These are phyloP conservation scores for Heteromurus nitidus DNA, from an alignment of 2,888 invertebrate genomes.

Conservation along the genomic window DNA sequence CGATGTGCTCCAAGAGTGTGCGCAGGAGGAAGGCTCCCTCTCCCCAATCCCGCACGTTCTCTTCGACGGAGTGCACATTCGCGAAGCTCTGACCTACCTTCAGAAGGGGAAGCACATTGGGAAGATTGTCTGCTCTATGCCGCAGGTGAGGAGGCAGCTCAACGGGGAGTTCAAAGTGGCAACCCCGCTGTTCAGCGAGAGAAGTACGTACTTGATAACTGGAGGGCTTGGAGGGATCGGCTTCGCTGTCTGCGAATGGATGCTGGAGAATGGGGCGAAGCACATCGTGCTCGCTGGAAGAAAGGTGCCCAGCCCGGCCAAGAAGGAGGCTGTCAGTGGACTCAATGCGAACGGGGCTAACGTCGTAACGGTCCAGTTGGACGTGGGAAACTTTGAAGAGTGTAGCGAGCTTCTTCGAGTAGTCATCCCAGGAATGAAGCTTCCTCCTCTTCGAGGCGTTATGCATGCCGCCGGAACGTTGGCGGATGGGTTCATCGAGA, in stretches of 20 bases:
- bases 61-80: not conserved
- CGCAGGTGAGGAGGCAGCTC: conserved; percentile 1
- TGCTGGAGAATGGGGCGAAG: conserved; percentile 12
- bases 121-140: conserved; percentile 23
- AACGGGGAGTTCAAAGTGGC: no score
- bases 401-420: no score
- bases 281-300: not conserved
- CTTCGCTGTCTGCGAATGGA: conserved; percentile 30
- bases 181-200: conserved; percentile 1
- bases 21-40: not conserved
- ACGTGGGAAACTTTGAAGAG: not conserved
- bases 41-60: conserved; percentile 3
- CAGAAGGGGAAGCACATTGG: conserved; percentile 37
- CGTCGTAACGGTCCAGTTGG: not conserved
- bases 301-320: conserved; percentile 8
- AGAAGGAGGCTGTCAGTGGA: not conserved
- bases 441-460: conserved; percentile 29
- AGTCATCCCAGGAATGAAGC: conserved; percentile 23
- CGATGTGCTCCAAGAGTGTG: not conserved
- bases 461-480: conserved; percentile 47
- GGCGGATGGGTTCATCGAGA: conserved; percentile 24
- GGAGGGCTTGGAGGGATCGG: conserved; percentile 39
- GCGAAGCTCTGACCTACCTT: conserved; percentile 29
- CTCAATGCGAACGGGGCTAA: not conserved
- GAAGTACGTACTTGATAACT: conserved; percentile 16